Conservation (phyloP, 2,888 invertebrate species). For the Sinopyrophorus schimmeli region DNA sequence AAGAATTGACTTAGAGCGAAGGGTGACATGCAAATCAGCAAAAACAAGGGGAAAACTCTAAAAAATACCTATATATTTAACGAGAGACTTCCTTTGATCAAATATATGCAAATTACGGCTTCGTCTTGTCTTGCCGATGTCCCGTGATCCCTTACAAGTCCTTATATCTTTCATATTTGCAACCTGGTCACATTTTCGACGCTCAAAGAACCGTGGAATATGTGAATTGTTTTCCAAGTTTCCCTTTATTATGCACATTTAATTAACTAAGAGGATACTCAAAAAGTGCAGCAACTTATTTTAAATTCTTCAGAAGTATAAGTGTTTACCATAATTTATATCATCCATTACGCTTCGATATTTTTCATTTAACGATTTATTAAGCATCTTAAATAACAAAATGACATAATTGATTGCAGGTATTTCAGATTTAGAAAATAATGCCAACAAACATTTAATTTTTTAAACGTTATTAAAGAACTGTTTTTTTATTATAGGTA, state of each 20-base stretch:
- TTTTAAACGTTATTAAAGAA: no score
- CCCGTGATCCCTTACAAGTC: conserved; percentile 29
- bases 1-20: conserved; percentile 43
- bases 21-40: conserved; percentile 47
- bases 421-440: no score
- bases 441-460: no score
- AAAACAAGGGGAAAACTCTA: conserved; percentile 45
- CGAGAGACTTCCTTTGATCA: conserved; percentile 51
- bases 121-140: conserved; percentile 32
- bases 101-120: conserved; percentile 48
- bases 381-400: no score
- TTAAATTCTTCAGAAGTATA: conserved; percentile 18
- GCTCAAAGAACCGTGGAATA: conserved; percentile 39
- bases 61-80: conserved; percentile 46
- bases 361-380: no score
- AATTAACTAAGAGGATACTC: conserved; percentile 34
- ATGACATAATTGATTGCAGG: no score
- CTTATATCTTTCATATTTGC: conserved; percentile 32
- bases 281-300: conserved; percentile 28
- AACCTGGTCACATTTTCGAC: conserved; percentile 41
- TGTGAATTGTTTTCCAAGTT: conserved; percentile 43
- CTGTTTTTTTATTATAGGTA: no score
- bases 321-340: conserved; percentile 9
- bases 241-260: conserved; percentile 41
- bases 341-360: background rate